phyloP scores from a whole-genome alignment of 2,797 vertebrate genomes.

The Alosa sapidissima region DNA sequence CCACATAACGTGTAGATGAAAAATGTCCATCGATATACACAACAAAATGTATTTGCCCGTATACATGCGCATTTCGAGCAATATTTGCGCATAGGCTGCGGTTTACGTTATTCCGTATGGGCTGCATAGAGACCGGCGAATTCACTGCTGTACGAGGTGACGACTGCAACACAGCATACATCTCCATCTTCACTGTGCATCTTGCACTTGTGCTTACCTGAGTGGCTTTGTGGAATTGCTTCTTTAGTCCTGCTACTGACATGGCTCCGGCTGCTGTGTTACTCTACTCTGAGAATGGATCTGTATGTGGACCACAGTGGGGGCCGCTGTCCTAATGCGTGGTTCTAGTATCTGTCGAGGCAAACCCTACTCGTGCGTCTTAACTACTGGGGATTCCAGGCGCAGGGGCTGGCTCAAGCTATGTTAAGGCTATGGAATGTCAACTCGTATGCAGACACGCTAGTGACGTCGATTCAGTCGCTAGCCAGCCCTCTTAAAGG shows the following conservation, averaged over 20 bases:
- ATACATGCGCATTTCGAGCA: neutral
- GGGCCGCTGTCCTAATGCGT: conserved; percentile 31
- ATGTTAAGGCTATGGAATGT: conserved; percentile 63
- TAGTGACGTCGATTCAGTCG: conserved; percentile 58
- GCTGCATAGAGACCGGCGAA: neutral
- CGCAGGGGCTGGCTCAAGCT: conserved; percentile 56
- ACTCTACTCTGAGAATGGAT: conserved; percentile 32
- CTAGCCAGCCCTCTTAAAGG: conserved; percentile 36
- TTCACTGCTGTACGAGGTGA: neutral
- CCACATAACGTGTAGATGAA: neutral
- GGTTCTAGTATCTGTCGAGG: conserved; percentile 49
- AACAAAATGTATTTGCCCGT: neutral
- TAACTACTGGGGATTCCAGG: conserved; percentile 64
- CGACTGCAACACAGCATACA: neutral
- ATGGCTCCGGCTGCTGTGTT: conserved; percentile 54
- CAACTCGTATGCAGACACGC: conserved; percentile 59
- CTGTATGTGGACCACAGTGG: conserved; percentile 33
- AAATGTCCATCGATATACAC: neutral
- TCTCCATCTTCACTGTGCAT: neutral
- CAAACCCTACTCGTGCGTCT: conserved; percentile 54
- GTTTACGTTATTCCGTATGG: neutral
- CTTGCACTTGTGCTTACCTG: conserved; percentile 68
- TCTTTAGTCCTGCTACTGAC: conserved; percentile 82
- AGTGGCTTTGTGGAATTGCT: conserved; percentile 85
- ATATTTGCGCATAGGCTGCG: neutral